phyloP scores from a whole-genome alignment of 2,888 invertebrate genomes.

The Tromatobia lineatoria region DNA sequence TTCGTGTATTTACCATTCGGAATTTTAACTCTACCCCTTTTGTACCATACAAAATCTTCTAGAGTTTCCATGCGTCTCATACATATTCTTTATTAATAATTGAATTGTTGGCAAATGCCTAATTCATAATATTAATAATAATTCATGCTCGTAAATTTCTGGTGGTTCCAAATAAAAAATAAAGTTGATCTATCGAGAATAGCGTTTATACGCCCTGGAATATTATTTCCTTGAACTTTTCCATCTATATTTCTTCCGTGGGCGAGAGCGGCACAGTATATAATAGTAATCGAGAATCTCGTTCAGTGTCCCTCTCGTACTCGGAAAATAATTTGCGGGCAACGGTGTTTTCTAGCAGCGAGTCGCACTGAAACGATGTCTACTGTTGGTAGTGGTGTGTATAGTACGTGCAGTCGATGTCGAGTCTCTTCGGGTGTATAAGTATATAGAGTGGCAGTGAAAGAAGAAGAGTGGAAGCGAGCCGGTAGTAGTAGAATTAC shows the following conservation, averaged over 20 bases:
- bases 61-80: neutral
- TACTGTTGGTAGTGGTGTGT: slow-evolving; percentile 28
- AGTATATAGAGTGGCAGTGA: slow-evolving; percentile 43
- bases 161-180: neutral
- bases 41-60: too few species aligned
- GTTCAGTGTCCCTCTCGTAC: slow-evolving; percentile 59
- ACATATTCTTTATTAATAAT: neutral
- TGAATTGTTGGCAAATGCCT: neutral
- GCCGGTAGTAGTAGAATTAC: slow-evolving; percentile 49
- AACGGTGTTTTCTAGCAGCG: slow-evolving; percentile 69
- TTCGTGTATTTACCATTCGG: too few species aligned
- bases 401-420: slow-evolving; percentile 47
- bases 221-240: neutral
- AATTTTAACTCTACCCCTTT: too few species aligned
- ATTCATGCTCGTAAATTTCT: neutral
- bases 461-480: slow-evolving; percentile 58
- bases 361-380: slow-evolving; percentile 60
- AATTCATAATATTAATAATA: neutral
- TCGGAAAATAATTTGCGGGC: slow-evolving; percentile 68
- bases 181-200: neutral
- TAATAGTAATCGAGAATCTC: slow-evolving; percentile 55
- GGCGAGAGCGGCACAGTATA: neutral
- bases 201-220: neutral
- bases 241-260: slow-evolving; percentile 12
- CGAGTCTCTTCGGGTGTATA: slow-evolving; percentile 17